Conservation (phyloP, 2,888 invertebrate species). For the Nomada lathburiana region DNA sequence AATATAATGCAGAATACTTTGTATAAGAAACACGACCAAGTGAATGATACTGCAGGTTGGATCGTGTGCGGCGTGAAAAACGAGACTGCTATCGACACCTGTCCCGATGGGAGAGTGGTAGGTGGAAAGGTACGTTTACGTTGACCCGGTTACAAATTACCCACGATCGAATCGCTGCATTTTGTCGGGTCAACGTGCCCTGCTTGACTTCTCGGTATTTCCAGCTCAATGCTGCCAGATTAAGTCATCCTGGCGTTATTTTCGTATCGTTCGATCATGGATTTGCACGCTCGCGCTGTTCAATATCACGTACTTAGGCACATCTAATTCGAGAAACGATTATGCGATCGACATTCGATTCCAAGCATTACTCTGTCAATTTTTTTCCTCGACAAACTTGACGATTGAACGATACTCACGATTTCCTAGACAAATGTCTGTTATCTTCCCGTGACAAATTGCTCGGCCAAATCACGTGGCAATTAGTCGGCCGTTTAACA, state of each 20-base stretch:
- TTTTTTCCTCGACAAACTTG: background rate
- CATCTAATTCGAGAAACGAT: background rate
- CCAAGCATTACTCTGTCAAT: background rate
- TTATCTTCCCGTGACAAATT: background rate
- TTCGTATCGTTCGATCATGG: conserved; percentile 24
- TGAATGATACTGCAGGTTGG: background rate
- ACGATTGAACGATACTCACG: too few relatives aligned
- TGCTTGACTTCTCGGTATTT: conserved; percentile 53
- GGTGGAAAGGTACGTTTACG: conserved; percentile 54
- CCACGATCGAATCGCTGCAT: conserved; percentile 54
- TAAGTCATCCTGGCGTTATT: conserved; percentile 26
- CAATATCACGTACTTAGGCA: background rate
- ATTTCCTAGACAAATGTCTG: background rate
- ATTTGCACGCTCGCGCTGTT: background rate
- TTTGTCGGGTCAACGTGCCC: conserved; percentile 59
- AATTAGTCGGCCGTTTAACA: background rate
- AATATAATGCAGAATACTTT: background rate
- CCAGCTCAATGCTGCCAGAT: conserved; percentile 26
- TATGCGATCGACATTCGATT: background rate
- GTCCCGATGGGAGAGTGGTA: conserved; percentile 1
- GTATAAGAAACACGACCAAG: background rate
- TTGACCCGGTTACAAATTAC: conserved; percentile 60
- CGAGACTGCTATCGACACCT: conserved; percentile 35
- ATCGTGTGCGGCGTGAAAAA: conserved; percentile 8
- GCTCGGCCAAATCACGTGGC: background rate